phyloP scores from a whole-genome alignment of 2,113 vertebrate genomes.

The Microtus montanus region DNA sequence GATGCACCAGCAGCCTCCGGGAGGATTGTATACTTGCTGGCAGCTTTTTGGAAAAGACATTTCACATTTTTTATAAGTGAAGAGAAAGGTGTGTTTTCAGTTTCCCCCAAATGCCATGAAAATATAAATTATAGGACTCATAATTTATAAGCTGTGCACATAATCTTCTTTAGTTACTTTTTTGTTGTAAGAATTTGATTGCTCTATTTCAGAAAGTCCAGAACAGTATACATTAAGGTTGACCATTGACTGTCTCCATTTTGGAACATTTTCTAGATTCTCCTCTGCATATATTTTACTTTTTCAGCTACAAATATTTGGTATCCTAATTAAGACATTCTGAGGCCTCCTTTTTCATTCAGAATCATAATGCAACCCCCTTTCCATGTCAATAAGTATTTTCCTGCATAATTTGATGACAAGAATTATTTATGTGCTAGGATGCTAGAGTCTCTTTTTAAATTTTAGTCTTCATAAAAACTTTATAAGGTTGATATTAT shows the following conservation, averaged over 20 bases:
- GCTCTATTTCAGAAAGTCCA: neutral
- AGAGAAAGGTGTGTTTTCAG: neutral
- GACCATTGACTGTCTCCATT: neutral
- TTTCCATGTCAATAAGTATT: constrained; percentile 8
- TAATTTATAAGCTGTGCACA: neutral
- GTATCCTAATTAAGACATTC: constrained; percentile 2
- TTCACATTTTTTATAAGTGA: constrained; percentile 20
- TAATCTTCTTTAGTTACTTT: neutral
- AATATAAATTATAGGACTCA: neutral
- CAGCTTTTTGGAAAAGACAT: constrained; percentile 22
- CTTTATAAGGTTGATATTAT: neutral
- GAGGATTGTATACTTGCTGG: neutral
- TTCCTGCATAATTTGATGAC: neutral
- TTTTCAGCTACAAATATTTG: neutral
- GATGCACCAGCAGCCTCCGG: neutral
- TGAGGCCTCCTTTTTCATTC: neutral
- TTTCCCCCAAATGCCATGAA: neutral
- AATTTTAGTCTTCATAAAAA: neutral
- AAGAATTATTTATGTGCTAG: neutral
- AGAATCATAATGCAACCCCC: neutral
- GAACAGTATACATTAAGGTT: neutral
- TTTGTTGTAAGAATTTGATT: neutral
- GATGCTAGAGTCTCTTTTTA: constrained; percentile 17
- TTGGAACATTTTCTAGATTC: neutral
- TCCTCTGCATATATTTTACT: too few relatives aligned